Evolutionary conservation across 2,797 vertebrate species (phyloP).

Genomic region (Scleropages formosus): DNA sequence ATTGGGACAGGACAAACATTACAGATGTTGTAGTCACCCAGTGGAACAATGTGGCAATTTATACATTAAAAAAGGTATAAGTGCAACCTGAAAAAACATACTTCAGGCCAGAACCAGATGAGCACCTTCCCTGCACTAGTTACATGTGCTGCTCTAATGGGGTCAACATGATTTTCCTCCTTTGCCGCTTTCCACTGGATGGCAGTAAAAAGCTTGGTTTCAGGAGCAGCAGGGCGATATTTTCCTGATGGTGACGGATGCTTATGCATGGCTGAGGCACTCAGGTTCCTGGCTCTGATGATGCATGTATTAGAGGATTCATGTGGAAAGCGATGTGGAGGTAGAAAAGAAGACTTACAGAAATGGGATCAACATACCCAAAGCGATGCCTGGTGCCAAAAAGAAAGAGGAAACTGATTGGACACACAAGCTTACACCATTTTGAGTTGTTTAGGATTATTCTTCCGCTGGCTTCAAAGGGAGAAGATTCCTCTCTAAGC

Average conservation of each 20-base stretch:
- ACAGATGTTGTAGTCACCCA: no score
- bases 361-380: conserved; percentile 54
- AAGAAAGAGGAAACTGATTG: conserved; percentile 62
- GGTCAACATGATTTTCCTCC: no score
- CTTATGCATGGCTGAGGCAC: conserved; percentile 46
- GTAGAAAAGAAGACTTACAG: conserved; percentile 49
- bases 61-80: no score
- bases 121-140: no score
- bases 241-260: neutral
- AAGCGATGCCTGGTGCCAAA: conserved; percentile 52
- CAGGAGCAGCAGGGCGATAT: no score
- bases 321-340: neutral
- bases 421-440: conserved; percentile 60
- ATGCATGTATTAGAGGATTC: conserved; percentile 62
- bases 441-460: conserved; percentile 48
- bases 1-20: no score
- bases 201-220: no score
- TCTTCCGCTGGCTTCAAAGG: conserved; percentile 42
- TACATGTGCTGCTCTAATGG: no score
- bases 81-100: no score
- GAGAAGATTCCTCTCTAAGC: conserved; percentile 53
- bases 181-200: no score
- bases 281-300: conserved; percentile 51
- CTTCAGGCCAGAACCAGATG: no score
- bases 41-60: no score